Base-by-base conservation (phyloP, 1,140 invertebrate genomes). In the Drosophila watanabei region DNA sequence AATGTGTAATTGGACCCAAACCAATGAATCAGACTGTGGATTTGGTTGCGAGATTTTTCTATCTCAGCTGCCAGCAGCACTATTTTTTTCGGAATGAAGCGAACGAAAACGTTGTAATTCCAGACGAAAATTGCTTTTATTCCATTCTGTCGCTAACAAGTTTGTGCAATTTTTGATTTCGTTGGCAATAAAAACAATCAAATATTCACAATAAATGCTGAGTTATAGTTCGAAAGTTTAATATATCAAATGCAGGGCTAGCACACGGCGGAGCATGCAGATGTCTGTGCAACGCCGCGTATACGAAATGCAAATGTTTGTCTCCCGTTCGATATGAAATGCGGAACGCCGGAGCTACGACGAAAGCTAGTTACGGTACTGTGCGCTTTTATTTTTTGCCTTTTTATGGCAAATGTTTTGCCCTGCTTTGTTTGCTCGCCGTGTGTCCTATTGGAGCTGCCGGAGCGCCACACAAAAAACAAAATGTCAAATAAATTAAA, bases 151-250 rank as follows among this genome's bases (percentile, higher is more conserved):
- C 68, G 46, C 71, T 75, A 75, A 75, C 68, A 75, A 75, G 71
- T 82, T 79, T 77, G 63, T 60, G 52, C 62, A 76, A 80, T 84
- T 84, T 87, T 71, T 73, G 61, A 70, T 83, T 82, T 69, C 56
- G 43, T 28, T 41, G 56, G 57, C 71, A 68, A 84, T 70, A 80
- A 89, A 88, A 73, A 80, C 82, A 87, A 87, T 83, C 80, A 78
- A 87, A 80, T 81, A 80, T 73, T 71, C 66, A 68, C 77, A 71
- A 84, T 76, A 78, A 88, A 88, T 80, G 81, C 58, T 80, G 84
- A 84, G 77, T 89, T 87, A 89, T 89, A 78, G 85, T 70, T 72
- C 61, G 62, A 78, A 83, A 63, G 80, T 64, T 78, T 78, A 75
- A 84, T 88, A 80, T 84, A 84, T 88, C 85, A 88, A 88, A 84